Base-by-base conservation (phyloP, 2,113 vertebrate species). In the Grammomys surdaster region DNA sequence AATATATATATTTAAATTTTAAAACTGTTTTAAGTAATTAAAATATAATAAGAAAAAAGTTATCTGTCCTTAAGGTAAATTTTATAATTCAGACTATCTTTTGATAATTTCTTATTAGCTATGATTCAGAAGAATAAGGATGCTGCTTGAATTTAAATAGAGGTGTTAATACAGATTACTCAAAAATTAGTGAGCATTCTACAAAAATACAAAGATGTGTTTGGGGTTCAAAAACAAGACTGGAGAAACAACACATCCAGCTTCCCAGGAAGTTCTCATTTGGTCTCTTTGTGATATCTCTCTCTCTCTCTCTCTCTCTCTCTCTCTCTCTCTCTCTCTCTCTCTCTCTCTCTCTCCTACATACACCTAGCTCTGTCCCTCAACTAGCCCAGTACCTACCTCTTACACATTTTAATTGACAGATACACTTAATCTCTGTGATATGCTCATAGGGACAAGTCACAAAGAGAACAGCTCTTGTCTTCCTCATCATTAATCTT, bases 361-460 rank as follows among this genome's bases (percentile, higher is more conserved):
- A 51, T 51, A 28, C 12, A 5, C 26, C 92, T 95, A 97, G 75
- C 88, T 95, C 87, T 89, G 16, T 73, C 77, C 94, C 87, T 96
- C 88, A 94, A 56, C 88, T 70, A 89, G 96, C 58, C 89, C 81
- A 31, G 1, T 0, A 8, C 95, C 43, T 7, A 28, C 9, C 31
- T 36, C n/a, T 40, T 17, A 13, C 13, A 4, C 2, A 14, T 3
- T 17, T 26, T 58, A 56, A 22, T 20, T 24, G 54, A 40, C 58
- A 0, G 16, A 56, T 97, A 82, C 73, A 94, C 87, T 84, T 97
- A 95, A 97, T 93, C 94, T 97, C 87, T 73, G 46, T 97, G 93
- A 90, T 93, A 75, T 88, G 93, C 58, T 96, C 95, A 97, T 12
- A 98, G 88, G 95, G 97, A 85, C 43, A 51, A 88, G 73, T 0